These are phyloP conservation scores for Rotaria socialis DNA, from an alignment of 2,888 invertebrate species.

Conservation along the genomic window DNA sequence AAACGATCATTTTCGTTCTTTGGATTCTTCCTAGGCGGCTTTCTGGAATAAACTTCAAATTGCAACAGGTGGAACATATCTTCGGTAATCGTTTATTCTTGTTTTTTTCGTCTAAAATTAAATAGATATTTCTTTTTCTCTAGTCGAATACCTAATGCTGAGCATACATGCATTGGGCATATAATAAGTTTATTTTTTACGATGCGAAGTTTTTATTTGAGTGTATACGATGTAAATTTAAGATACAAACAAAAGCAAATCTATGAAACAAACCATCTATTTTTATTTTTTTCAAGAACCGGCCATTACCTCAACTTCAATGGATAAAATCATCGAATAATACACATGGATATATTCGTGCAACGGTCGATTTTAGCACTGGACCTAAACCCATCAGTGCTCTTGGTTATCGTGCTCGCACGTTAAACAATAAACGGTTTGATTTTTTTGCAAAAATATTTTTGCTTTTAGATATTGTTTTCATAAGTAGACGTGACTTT, in stretches of 20 bases:
- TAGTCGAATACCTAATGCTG: constrained; percentile 41
- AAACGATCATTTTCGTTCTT: constrained; percentile 22
- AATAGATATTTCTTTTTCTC: background rate
- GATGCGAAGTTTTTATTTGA: constrained; percentile 37
- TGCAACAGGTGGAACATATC: constrained; percentile 22
- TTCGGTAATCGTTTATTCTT: background rate
- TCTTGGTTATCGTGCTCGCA: constrained; percentile 43
- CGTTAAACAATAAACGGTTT: constrained; percentile 42
- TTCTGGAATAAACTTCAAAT: constrained; percentile 40
- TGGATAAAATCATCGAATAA: constrained; percentile 40
- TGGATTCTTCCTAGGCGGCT: constrained; percentile 40
- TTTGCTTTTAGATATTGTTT: constrained; percentile 36
- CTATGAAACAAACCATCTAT: background rate
- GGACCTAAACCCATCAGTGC: constrained; percentile 43
- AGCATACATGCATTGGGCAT: constrained; percentile 39
- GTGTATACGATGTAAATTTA: constrained; percentile 33
- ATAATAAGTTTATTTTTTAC: background rate
- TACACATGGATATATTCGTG: constrained; percentile 43
- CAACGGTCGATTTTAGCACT: constrained; percentile 37
- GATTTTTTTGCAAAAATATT: background rate
- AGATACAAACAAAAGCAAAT: background rate
- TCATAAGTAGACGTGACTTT: constrained; percentile 51
- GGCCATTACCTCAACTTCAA: constrained; percentile 37
- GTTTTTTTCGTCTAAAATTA: background rate
- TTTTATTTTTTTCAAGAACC: constrained; percentile 33